A percentile compares a stretch with the other conserved stretches of the same genome.
Evolutionary conservation across 2,113 vertebrate genomes (phyloP).

Genomic region (Mormoops blainvillei): DNA sequence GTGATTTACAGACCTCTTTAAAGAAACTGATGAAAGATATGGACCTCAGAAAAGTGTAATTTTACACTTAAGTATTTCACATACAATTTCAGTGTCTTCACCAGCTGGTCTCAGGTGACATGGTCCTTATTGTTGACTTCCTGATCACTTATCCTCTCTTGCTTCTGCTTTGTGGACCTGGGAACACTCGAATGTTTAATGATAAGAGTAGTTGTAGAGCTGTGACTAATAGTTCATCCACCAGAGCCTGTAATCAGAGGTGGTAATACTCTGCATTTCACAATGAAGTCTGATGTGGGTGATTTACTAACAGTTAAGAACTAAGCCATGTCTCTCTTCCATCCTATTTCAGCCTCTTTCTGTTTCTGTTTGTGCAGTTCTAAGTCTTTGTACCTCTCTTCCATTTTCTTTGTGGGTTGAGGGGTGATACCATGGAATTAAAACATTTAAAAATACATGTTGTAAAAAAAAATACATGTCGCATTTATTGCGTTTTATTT

Average conservation of each 20-base stretch:
- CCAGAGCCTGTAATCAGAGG: not conserved
- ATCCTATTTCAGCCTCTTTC: not conserved
- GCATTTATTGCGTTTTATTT: conserved; percentile 18
- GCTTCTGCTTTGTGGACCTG: not conserved
- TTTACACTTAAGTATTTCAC: conserved; percentile 17
- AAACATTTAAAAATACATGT: not conserved
- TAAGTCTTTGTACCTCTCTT: not conserved
- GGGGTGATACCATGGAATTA: not conserved
- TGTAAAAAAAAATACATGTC: not conserved
- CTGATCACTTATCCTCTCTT: not conserved
- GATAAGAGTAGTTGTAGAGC: not conserved
- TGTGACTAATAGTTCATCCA: not conserved
- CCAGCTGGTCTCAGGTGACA: not conserved
- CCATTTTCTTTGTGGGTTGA: not conserved
- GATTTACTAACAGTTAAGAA: not conserved
- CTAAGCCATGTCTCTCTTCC: not conserved
- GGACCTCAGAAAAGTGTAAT: not conserved
- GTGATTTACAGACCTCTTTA: not conserved
- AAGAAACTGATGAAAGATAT: conserved; percentile 11
- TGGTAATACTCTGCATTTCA: not conserved
- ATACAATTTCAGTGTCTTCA: not conserved
- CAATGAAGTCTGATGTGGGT: not conserved
- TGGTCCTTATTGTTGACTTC: not conserved
- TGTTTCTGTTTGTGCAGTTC: not conserved
- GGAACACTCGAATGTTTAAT: conserved; percentile 2